Percentiles rank a stretch among this genome's conserved stretches.
Evolutionary conservation across 2,888 invertebrate genomes (phyloP).

Genomic region (Polymixis flavicincta): DNA sequence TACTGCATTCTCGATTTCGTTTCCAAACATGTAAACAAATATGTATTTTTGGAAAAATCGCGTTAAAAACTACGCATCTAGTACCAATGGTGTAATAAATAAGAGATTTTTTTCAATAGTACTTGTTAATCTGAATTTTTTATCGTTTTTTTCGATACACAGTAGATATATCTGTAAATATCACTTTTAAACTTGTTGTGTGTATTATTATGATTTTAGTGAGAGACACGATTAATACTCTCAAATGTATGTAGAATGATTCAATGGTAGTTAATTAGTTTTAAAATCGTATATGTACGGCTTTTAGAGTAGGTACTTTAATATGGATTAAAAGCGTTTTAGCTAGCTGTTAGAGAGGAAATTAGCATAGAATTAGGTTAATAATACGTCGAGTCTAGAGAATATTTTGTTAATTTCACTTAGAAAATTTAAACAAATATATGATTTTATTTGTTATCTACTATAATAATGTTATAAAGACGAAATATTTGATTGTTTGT

Average conservation of each 20-base stretch:
- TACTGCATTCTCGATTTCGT: not conserved
- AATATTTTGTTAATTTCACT: constrained; percentile 13
- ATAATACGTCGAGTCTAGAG: constrained; percentile 14
- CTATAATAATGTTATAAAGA: no score
- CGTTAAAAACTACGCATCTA: not conserved
- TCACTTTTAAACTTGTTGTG: not conserved
- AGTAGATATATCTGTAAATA: not conserved
- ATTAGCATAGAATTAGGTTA: constrained; percentile 9
- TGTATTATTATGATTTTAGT: not conserved
- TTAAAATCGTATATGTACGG: constrained; percentile 18
- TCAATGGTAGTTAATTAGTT: constrained; percentile 23
- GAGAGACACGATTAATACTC: constrained; percentile 5
- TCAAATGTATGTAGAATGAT: constrained; percentile 6
- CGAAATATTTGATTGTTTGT: no score
- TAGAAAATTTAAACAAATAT: not conserved
- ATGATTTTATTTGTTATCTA: constrained; percentile 9
- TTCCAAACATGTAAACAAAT: not conserved
- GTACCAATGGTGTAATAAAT: not conserved
- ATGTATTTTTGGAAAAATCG: not conserved
- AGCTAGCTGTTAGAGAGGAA: constrained; percentile 20
- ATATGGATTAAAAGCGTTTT: constrained; percentile 35
- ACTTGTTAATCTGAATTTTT: not conserved
- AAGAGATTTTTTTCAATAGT: not conserved
- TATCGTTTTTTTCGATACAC: not conserved
- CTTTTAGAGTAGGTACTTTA: constrained; percentile 18